Base-by-base conservation (phyloP, 2,797 vertebrate genomes). In the Sciaenops ocellatus region DNA sequence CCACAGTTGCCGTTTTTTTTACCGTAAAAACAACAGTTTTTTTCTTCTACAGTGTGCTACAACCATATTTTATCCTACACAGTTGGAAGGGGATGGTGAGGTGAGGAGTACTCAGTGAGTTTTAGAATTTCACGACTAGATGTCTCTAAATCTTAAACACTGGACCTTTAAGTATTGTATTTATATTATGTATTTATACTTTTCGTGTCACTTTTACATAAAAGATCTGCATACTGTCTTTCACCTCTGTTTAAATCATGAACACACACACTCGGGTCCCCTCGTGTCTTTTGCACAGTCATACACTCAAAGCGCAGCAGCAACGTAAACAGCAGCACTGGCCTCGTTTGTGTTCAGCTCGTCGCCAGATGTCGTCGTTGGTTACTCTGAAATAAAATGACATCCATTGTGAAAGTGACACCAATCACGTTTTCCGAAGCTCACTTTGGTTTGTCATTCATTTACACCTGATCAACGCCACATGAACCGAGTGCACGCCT, bases 341-440 rank as follows among this genome's bases (percentile, higher is more conserved):
- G 5, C 28, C 5, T 5, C 18, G 3, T 20, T 24, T 67, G 60
- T 63, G 51, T 76, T n/a, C 76, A 54, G 54, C 55, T 79, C 62
- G 90, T 89, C 90, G 78, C 85, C 90, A 93, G 90, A 87, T 90
- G 90, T 92, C 90, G 85, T 88, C 69, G 85, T 91, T 84, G 78
- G 78, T 78, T 69, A 18, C 63, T 48, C 16, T 9, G 22, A 50
- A 42, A 54, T 30, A 54, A 69, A 54, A 9, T 12, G 28, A 54
- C 79, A 60, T 57, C 80, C 74, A 65, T 79, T 83, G 76, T 88
- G 64, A 69, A 84, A 86, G 66, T 46, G 52, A 64, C 73, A 76
- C 76, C 78, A 73, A 90, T 87, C 79, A 89, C 66, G 84, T 77
- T 79, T 79, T 71, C 12, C 17, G 13, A 56, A 60, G 47, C n/a